Evolutionary conservation across 92 coral and sea anemone species (phyloP).

Genomic region (Galaxea fascicularis): DNA sequence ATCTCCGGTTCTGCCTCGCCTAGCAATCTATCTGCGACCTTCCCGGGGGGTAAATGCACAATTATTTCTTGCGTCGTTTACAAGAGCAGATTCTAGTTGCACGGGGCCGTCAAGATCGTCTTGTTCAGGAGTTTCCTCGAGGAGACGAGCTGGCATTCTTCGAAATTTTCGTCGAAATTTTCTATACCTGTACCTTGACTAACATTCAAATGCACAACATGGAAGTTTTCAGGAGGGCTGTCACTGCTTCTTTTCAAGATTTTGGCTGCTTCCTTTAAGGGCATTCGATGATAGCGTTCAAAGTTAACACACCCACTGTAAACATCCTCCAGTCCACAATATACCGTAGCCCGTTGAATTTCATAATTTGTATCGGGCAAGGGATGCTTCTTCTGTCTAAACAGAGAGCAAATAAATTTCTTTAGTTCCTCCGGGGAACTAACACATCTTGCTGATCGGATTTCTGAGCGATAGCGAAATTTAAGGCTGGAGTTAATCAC

Average conservation of each 20-base stretch:
- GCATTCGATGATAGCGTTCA: conserved; percentile 14
- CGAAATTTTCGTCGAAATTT: conserved; percentile 16
- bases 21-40: conserved; percentile 46
- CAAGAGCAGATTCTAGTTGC: conserved; percentile 16
- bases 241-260: background rate
- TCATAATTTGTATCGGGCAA: conserved; percentile 23
- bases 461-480: conserved; percentile 31
- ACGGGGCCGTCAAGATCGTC: conserved; percentile 10
- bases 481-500: conserved; percentile 51
- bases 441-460: conserved; percentile 21
- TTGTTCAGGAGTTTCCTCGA: conserved; percentile 24
- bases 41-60: conserved; percentile 46
- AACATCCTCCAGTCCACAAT: conserved; percentile 44
- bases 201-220: conserved; percentile 27
- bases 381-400: conserved; percentile 37
- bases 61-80: conserved; percentile 27
- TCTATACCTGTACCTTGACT: conserved; percentile 13
- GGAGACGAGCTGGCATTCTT: conserved; percentile 14
- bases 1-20: conserved; percentile 13
- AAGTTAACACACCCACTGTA: conserved; percentile 41
- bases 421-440: conserved; percentile 34
- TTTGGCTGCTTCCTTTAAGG: conserved; percentile 46
- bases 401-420: conserved; percentile 14
- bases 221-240: conserved; percentile 1
- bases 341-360: conserved; percentile 43